Base-by-base conservation (phyloP, 2,888 invertebrate genomes). In the Stenchaetothrips biformis region DNA sequence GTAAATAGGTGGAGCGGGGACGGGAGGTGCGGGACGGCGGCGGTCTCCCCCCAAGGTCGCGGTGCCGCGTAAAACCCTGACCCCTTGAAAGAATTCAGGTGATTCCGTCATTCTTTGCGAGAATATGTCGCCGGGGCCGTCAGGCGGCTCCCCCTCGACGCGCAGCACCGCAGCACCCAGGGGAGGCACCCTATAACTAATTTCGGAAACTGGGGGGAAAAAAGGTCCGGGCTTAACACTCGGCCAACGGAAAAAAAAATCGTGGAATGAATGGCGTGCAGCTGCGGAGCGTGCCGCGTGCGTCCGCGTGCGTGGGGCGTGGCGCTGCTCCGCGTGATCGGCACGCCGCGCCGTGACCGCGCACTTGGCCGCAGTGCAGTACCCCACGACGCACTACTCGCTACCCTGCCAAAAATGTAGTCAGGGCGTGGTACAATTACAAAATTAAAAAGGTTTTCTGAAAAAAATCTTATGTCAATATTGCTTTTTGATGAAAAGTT, bases 21-120 rank as follows among this genome's bases (percentile, higher is more conserved):
- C 67, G 67, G 21, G 67, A 21, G 67, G n/a, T 67, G 21, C 67
- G 9, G 7, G n/a, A 2, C 21, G 21, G 7, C 67, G 21, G 4
- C 53, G 13, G 16, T 16, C 67, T 21, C 67, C 67, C 67, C 11
- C 67, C 67, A 74, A 74, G 67, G 67, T 74, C 67, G 67, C 67
- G 67, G 21, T 11, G 67, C 7, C 67, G 67, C 67, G 67, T 74
- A 74, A 74, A 74, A 74, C 67, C 25, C 67, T 74, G 67, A 74
- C 67, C 67, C 67, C 67, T 21, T 74, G 67, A 74, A 74, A 74
- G 67, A 74, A 74, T 74, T 74, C 67, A 74, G 67, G 67, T 74
- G 67, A 74, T 74, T 74, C 67, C 67, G 67, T 74, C 67, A 74
- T 74, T 74, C 67, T 74, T 74, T 25, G 67, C 67, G 67, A 74